Evolutionary conservation across 2,113 vertebrate genomes (phyloP), one percentile per base, ranked within the genome.

Genomic region (Vidua macroura): DNA sequence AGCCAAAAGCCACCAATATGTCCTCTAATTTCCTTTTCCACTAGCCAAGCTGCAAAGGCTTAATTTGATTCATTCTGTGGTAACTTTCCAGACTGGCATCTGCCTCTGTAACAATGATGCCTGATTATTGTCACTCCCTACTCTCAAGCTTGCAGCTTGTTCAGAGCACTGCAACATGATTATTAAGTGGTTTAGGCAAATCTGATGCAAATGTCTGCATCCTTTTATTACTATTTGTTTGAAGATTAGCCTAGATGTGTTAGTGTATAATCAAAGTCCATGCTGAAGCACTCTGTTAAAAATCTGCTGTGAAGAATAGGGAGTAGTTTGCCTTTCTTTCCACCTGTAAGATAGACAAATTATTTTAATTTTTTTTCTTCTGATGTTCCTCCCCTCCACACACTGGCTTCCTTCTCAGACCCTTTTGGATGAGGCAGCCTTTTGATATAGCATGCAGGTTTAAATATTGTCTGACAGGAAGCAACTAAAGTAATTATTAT

Each of bases 131-230:
- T 62, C 58, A 46, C 63, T 87, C 46, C 55, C 53, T 18, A 37
- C 53, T 80, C 46, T 85, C 58, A 79, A 85, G 46, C 51, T 58
- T 53, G 6, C 16, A 84, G 59, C 63, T 95, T 90, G 23, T 56
- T 91, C 28, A 59, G 43, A 75, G 13, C 55, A 24, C 62, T 84
- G 37, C 55, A 83, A 49, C 53, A 19, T 66, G 49, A 79, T 79
- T 90, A 51, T 77, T 55, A 91, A 79, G 66, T 76, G 52, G 6
- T 60, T 92, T 87, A 86, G 62, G 37, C 37, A 87, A 95, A 95
- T 58, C 31, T 89, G 46, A 92, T 91, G 37, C 21, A 87, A 79
- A 84, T 67, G 37, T 6, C 27, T 63, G 16, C 33, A 48, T 58
- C 51, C 11, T 70, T 28, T 75, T 52, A 27, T 13, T 76, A 66